These are phyloP conservation scores for Chamaetylas fuelleborni DNA, from an alignment of 2,113 vertebrate genomes.

Conservation along the genomic window DNA sequence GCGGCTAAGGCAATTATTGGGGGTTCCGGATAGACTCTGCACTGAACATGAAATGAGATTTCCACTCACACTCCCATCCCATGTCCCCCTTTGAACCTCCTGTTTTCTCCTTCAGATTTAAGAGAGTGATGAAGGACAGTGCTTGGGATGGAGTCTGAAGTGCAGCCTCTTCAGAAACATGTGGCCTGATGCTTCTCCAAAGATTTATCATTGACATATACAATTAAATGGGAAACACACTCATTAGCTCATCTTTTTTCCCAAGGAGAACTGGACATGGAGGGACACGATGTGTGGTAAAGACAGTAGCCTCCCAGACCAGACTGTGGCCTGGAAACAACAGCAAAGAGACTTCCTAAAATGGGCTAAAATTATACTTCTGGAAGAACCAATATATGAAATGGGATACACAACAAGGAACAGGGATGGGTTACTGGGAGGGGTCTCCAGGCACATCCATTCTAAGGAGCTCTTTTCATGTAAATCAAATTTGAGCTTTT, in stretches of 20 bases:
- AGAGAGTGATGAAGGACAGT: background rate
- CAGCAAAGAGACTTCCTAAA: background rate
- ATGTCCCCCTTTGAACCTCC: background rate
- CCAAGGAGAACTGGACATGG: background rate
- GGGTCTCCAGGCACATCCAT: background rate
- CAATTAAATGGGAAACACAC: background rate
- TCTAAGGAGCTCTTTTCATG: background rate
- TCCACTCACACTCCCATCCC: background rate
- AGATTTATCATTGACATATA: background rate
- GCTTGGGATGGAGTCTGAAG: background rate
- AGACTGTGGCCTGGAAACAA: background rate
- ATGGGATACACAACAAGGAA: background rate
- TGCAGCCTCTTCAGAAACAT: background rate
- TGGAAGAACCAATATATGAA: background rate
- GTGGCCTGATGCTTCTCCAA: background rate
- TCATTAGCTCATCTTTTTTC: background rate
- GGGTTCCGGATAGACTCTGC: background rate
- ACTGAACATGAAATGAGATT: background rate
- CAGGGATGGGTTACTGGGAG: fast-evolving
- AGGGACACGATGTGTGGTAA: background rate
- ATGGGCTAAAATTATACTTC: background rate
- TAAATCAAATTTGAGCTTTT: background rate
- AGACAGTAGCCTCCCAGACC: background rate
- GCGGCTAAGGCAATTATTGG: background rate
- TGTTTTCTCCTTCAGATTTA: background rate